Conservation (phyloP, 2,113 vertebrate species). For the Lepidothrix coronata region DNA sequence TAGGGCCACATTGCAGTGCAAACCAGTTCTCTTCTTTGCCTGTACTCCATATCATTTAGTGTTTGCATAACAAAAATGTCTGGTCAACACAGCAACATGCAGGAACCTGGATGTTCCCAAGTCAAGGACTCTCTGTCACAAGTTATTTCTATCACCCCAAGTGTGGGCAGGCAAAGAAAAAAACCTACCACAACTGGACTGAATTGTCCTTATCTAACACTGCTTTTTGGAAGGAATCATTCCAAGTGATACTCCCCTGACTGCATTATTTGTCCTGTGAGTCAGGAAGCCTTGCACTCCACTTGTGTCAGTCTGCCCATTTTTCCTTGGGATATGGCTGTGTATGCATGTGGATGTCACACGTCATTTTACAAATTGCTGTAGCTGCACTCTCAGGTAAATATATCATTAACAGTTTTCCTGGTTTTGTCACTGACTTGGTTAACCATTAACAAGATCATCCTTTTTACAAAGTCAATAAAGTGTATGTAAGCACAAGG, state of each 20-base stretch:
- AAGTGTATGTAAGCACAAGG: neutral
- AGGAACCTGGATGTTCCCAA: neutral
- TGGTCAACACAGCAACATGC: neutral
- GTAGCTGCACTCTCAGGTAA: neutral
- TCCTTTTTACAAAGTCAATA: neutral
- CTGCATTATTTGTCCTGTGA: neutral
- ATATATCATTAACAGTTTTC: neutral
- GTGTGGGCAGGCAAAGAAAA: neutral
- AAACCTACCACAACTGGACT: neutral
- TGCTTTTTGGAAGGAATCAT: neutral
- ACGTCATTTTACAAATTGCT: neutral
- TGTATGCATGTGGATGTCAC: neutral
- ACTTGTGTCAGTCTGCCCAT: neutral
- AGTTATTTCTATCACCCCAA: neutral
- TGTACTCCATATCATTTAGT: neutral
- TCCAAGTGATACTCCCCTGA: neutral
- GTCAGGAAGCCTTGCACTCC: neutral
- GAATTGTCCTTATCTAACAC: neutral
- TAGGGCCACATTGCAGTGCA: neutral
- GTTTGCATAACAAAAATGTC: neutral
- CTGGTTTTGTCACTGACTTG: neutral
- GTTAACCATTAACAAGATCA: constrained; percentile 10
- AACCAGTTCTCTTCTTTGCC: neutral
- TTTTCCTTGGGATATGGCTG: neutral
- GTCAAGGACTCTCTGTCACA: neutral